Evolutionary conservation across 2,888 invertebrate genomes (phyloP), one percentile per base, ranked within the genome.

Genomic region (Eudasyphora cyanicolor): DNA sequence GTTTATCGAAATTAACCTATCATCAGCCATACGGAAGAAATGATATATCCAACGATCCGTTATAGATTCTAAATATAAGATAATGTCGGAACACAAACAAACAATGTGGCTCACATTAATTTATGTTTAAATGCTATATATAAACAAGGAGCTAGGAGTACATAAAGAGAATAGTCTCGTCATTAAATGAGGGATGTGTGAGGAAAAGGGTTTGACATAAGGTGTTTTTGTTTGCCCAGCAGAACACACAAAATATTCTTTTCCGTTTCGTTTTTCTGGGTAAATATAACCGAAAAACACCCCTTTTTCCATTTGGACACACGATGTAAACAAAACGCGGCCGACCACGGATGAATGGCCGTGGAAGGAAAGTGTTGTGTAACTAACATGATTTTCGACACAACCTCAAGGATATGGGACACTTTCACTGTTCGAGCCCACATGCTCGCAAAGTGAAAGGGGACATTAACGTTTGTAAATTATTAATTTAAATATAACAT

Each of bases 401-500:
- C 38, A 54, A 76, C 51, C 79, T 51, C 27, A 17, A 49, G 75
- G 83, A 84, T 73, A 78, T 74, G 60, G 14, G 75, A 81, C 84
- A 84, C 80, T 81, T 84, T 81, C 84, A 71, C 78, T 67, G 14
- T 42, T 42, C 8, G 62, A 38, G 38, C 4, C 54, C 54, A 54
- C 21, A 24, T 24, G 6, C 45, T 45, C 45, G 45, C 27, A 60
- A 69, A 42, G 42, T 73, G 75, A 67, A 71, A 78, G 62, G 42
- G 24, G 51, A 78, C 84, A 81, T 81, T 84, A 84, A 78, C 78
- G 51, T 84, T 84, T 84, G 76, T 81, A 81, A 84, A 81, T 84
- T 81, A 84, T 84, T 81, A 84, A 84, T 84, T 84, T 81, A 78
- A 81, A 81, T 78, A 84, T 78, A 84, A 84, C 78, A 80, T 84